A percentile compares a stretch with the other conserved stretches of the same genome.
phyloP scores from a whole-genome alignment of 2,888 invertebrate species.

The Podabrus alpinus region DNA sequence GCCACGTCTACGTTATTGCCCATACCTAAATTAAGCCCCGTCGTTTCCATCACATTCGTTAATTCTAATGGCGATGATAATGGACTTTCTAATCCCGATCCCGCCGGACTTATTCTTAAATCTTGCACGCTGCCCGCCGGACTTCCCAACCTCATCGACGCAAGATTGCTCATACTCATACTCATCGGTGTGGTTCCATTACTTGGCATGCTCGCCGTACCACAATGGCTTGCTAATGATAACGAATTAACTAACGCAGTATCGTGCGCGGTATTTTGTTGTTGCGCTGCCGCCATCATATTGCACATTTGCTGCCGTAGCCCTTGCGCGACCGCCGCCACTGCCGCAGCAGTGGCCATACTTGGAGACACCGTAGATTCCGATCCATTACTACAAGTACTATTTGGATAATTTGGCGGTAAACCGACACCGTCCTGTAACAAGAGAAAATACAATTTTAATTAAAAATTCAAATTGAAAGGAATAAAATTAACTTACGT shows the following conservation, averaged over 20 bases:
- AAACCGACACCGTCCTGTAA: slow-evolving; percentile 68
- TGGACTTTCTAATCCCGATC: slow-evolving; percentile 61
- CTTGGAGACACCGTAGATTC: slow-evolving; percentile 67
- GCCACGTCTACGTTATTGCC: slow-evolving; percentile 60
- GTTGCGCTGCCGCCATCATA: slow-evolving; percentile 72
- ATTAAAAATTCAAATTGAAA: not conserved
- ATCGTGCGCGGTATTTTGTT: slow-evolving; percentile 59
- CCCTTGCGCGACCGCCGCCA: slow-evolving; percentile 84
- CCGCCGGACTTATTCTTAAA: slow-evolving; percentile 56
- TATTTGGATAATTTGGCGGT: slow-evolving; percentile 62
- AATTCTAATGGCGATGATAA: slow-evolving; percentile 66
- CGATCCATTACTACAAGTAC: slow-evolving; percentile 62
- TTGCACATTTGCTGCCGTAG: slow-evolving; percentile 85
- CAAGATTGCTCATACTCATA: slow-evolving; percentile 49
- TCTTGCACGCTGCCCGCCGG: slow-evolving; percentile 57
- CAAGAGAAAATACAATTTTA: not conserved
- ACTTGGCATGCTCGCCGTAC: slow-evolving; percentile 44
- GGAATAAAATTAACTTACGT: slow-evolving; percentile 56
- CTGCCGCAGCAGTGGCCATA: slow-evolving; percentile 81
- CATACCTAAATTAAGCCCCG: slow-evolving; percentile 50
- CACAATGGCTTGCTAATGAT: slow-evolving; percentile 53
- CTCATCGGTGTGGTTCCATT: slow-evolving; percentile 53
- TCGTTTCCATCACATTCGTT: slow-evolving; percentile 58
- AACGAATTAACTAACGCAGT: slow-evolving; percentile 54
- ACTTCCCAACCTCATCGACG: slow-evolving; percentile 54